These are phyloP conservation scores for Drosophila neotestacea DNA, from an alignment of 2,888 invertebrate genomes.

Conservation along the genomic window DNA sequence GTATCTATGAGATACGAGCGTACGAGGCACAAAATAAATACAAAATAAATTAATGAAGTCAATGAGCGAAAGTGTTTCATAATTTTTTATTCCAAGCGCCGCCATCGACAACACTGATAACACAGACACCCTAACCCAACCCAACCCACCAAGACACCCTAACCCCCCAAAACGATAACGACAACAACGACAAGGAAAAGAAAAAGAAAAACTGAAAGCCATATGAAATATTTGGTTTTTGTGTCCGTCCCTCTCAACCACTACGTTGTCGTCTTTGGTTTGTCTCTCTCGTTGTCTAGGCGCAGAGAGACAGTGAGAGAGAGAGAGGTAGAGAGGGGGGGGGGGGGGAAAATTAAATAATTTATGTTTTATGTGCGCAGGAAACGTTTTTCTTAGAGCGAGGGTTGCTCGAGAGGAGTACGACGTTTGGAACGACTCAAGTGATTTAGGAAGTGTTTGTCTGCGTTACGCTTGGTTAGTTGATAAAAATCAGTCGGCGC, in stretches of 20 bases:
- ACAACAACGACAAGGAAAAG: background rate
- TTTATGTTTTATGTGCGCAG: slow-evolving; percentile 79
- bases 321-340: background rate
- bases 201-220: slow-evolving; percentile 12
- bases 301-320: slow-evolving; percentile 11
- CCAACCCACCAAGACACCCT: background rate
- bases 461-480: slow-evolving; percentile 83
- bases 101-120: slow-evolving; percentile 68
- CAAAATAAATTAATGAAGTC: slow-evolving; percentile 66
- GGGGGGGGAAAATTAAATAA: slow-evolving; percentile 71
- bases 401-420: background rate
- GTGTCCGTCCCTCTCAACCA: slow-evolving; percentile 3
- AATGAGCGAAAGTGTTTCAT: slow-evolving; percentile 73
- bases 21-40: slow-evolving; percentile 34
- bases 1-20: slow-evolving; percentile 27
- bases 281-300: slow-evolving; percentile 43
- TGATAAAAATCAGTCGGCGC: slow-evolving; percentile 82
- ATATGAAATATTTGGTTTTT: slow-evolving; percentile 55
- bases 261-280: slow-evolving; percentile 18
- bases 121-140: slow-evolving; percentile 9
- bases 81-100: slow-evolving; percentile 73
- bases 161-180: background rate
- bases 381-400: slow-evolving; percentile 58
- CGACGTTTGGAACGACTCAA: slow-evolving; percentile 59
- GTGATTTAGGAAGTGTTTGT: slow-evolving; percentile 84